Percentiles rank a stretch among this genome's conserved stretches.
phyloP scores from a whole-genome alignment of 2,888 invertebrate genomes.

The Agrypnus murinus region DNA sequence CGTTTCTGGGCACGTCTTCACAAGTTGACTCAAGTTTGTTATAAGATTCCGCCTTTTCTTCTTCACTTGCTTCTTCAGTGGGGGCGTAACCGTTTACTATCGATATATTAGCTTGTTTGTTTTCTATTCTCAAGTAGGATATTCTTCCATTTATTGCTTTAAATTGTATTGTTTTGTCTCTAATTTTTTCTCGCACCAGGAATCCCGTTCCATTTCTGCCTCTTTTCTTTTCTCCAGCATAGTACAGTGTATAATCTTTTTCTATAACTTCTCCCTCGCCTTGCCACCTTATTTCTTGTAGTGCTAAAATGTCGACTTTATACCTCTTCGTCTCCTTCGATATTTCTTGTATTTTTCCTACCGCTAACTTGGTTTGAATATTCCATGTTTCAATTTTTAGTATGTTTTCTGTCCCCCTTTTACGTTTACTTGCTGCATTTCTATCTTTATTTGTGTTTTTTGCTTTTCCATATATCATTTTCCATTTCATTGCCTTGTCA shows the following conservation, averaged over 20 bases:
- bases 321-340: neutral
- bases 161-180: constrained; percentile 5
- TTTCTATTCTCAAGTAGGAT: constrained; percentile 7
- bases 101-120: too few relatives aligned
- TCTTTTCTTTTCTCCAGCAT: constrained; percentile 24
- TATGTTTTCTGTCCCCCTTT: too few relatives aligned
- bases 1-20: constrained; percentile 14
- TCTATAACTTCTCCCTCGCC: constrained; percentile 3
- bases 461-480: constrained; percentile 6
- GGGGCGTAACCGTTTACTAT: constrained; percentile 6
- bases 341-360: constrained; percentile 9
- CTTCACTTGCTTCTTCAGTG: constrained; percentile 3
- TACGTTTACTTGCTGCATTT: constrained; percentile 1
- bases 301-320: neutral
- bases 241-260: constrained; percentile 11
- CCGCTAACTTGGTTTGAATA: neutral
- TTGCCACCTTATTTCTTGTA: neutral
- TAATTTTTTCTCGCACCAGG: constrained; percentile 7
- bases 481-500: constrained; percentile 7
- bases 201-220: constrained; percentile 10
- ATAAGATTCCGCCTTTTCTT: constrained; percentile 16
- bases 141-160: constrained; percentile 4
- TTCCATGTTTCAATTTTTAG: constrained; percentile 3
- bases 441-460: too few relatives aligned
- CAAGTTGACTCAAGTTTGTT: constrained; percentile 7